phyloP scores from a whole-genome alignment of 2,888 invertebrate genomes.

The Eupeodes latifasciatus region DNA sequence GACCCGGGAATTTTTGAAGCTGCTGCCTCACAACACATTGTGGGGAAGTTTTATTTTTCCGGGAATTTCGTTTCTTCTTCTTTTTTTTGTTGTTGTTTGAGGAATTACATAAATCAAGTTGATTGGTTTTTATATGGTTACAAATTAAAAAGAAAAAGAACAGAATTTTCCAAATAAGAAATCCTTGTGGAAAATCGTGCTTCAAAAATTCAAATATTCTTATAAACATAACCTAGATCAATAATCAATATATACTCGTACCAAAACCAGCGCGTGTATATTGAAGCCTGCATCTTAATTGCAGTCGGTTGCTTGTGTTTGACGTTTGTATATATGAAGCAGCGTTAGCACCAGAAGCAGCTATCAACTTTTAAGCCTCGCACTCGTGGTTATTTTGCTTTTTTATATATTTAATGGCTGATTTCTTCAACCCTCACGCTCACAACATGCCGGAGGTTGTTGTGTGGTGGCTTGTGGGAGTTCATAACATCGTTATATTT shows the following conservation, averaged over 20 bases:
- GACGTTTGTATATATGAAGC: slow-evolving; percentile 52
- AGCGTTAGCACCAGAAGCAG: slow-evolving; percentile 52
- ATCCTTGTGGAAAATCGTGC: slow-evolving; percentile 27
- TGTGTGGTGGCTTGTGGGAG: slow-evolving; percentile 46
- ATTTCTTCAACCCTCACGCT: neutral
- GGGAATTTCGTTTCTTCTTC: slow-evolving; percentile 2
- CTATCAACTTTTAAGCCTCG: slow-evolving; percentile 63
- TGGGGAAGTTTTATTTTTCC: slow-evolving; percentile 48
- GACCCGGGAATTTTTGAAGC: slow-evolving; percentile 65
- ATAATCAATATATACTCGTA: slow-evolving; percentile 70
- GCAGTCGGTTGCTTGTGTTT: slow-evolving; percentile 65
- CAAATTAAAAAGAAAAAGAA: neutral
- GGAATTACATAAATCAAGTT: slow-evolving; percentile 64
- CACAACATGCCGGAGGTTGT: neutral
- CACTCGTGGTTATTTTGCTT: slow-evolving; percentile 51
- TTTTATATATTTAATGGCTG: slow-evolving; percentile 6
- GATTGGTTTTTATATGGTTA: neutral
- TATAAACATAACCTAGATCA: slow-evolving; percentile 79
- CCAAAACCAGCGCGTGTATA: slow-evolving; percentile 28
- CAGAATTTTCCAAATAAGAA: neutral
- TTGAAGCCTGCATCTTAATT: slow-evolving; percentile 66
- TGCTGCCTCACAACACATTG: slow-evolving; percentile 50
- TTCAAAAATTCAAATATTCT: slow-evolving; percentile 33
- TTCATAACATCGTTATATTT: slow-evolving; percentile 67
- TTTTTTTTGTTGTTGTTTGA: neutral